Evolutionary conservation across 2,797 vertebrate genomes (phyloP), one percentile per base, ranked within the genome.

Genomic region (Hypotaenidia philippensis): DNA sequence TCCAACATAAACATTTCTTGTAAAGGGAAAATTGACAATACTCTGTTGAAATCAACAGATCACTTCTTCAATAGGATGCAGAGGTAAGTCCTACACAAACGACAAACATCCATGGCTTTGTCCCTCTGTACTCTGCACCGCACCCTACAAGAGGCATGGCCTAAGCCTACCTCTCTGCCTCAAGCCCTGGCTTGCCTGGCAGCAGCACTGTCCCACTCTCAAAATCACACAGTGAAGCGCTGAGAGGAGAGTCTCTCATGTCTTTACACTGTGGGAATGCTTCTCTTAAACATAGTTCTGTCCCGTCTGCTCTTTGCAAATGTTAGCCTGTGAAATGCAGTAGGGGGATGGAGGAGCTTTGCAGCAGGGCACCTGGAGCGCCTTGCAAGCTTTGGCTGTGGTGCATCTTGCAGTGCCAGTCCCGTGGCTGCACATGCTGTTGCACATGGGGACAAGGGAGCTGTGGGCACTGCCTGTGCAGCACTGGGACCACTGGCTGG

Each of bases 401-500:
- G 6, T 23, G 49, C 14, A 29, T 7, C 2, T 6, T 22, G 47
- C 66, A 47, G 29, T 27, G 47, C 16, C 57, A 41, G 53, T 23
- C 20, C 47, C 0, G 0, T 15, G 34, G 52, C 29, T 87, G 29
- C 27, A 32, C 4, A 5, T 1, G 5, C 47, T 52, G 4, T 1
- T 2, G n/a, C 6, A 2, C 1, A 0, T 32, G 31, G 60, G 56
- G 50, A 25, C 47, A 32, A 25, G 38, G 38, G 8, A 52, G 3
- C 10, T 2, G 0, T 1, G 7, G 36, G 36, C 0, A 0, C 49
- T 72, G 36, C 20, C 41, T 26, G 16, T 13, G 1, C 6, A 2
- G 19, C 13, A 61, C 13, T 10, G 8, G 45, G 31, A 52, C 21
- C 2, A 2, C 1, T 0, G 0, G 14, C 40, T 52, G 40, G 18